Evolutionary conservation across 2,797 vertebrate species (phyloP).

Genomic region (Pangasius macronema): DNA sequence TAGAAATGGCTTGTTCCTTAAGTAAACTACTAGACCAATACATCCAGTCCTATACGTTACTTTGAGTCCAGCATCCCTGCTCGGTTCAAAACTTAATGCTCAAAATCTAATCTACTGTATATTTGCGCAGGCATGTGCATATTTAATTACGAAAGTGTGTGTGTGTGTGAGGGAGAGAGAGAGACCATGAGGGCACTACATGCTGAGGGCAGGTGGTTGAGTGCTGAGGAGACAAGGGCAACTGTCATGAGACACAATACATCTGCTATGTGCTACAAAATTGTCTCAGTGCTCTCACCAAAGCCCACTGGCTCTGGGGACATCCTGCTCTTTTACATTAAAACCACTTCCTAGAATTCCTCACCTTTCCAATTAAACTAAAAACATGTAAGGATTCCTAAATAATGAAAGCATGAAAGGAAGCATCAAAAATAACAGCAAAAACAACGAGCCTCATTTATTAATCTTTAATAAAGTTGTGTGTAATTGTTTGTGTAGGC

Average conservation of each 20-base stretch:
- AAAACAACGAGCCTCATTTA: not conserved
- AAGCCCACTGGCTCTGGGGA: not conserved
- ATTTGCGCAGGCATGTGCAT: slow-evolving; percentile 18
- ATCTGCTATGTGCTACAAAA: slow-evolving; percentile 42
- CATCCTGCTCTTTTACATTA: not conserved
- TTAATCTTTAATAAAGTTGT: not conserved
- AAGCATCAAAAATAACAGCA: not conserved
- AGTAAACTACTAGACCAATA: not conserved
- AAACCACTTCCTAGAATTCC: not conserved
- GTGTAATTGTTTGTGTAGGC: not conserved
- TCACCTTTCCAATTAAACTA: not conserved
- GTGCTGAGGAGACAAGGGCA: slow-evolving; percentile 31
- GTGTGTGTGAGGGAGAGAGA: not conserved
- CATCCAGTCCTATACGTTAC: not conserved
- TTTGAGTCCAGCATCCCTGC: not conserved
- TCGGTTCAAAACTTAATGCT: not conserved
- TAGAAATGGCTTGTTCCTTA: not conserved
- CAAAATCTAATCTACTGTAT: not conserved
- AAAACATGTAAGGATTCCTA: not conserved
- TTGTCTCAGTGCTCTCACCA: not conserved
- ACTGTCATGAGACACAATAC: slow-evolving; percentile 46
- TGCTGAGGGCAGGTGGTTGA: slow-evolving; percentile 42
- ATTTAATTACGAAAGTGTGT: slow-evolving; percentile 1
- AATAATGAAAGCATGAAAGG: not conserved
- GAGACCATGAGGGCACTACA: not conserved